Conservation (phyloP, 2,888 invertebrate genomes). For the Platycheirus rosarum region DNA sequence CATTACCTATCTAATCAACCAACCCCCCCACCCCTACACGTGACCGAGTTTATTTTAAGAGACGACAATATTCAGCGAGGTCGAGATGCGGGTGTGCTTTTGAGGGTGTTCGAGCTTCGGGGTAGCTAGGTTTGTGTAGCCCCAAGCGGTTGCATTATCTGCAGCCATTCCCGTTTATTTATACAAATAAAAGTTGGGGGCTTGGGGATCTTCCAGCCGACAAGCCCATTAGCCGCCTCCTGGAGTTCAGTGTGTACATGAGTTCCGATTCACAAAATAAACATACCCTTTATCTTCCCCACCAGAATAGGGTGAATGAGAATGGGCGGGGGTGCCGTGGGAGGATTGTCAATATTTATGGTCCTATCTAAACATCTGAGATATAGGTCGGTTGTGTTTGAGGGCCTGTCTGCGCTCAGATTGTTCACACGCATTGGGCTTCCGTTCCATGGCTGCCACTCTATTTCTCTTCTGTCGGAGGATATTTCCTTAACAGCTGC, state of each 20-base stretch:
- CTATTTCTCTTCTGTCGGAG: background rate
- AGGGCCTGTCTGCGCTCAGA: slow-evolving; percentile 38
- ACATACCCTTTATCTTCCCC: slow-evolving; percentile 6
- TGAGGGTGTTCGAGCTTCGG: background rate
- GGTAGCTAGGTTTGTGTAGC: too few relatives aligned
- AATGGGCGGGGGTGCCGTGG: background rate
- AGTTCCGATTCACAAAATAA: slow-evolving; percentile 36
- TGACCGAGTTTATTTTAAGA: slow-evolving; percentile 36
- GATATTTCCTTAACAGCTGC: slow-evolving; percentile 7
- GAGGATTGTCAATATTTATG: background rate
- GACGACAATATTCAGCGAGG: slow-evolving; percentile 31
- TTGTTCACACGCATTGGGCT: slow-evolving; percentile 43
- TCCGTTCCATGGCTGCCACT: background rate
- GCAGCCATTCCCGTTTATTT: slow-evolving; percentile 40
- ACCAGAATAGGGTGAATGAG: background rate
- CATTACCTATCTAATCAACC: too few relatives aligned
- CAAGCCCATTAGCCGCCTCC: slow-evolving; percentile 52
- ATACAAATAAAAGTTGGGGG: slow-evolving; percentile 22
- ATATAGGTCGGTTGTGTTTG: slow-evolving; percentile 23
- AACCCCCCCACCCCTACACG: background rate
- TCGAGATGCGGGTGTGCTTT: background rate
- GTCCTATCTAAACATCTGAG: background rate
- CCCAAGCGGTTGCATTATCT: slow-evolving; percentile 67
- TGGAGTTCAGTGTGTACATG: slow-evolving; percentile 27
- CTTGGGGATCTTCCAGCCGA: slow-evolving; percentile 46